A percentile compares a stretch with the other conserved stretches of the same genome.
Conservation (phyloP, 2,113 vertebrate genomes). For the Laticauda laticaudata region DNA sequence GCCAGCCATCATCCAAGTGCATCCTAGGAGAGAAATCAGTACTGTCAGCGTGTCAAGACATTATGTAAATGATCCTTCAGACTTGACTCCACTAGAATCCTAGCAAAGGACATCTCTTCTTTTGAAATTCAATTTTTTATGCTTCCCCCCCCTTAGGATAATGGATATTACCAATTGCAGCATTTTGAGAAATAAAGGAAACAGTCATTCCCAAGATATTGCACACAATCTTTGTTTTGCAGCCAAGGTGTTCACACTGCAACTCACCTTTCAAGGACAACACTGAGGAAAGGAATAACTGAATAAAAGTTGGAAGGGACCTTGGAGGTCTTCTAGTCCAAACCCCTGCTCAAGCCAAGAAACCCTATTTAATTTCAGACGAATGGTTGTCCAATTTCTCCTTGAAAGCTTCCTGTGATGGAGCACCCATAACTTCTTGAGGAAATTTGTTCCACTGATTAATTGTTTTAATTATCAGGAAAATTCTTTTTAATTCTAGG, state of each 20-base stretch:
- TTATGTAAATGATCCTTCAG: neutral
- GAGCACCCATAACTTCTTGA: no score
- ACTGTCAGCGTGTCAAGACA: neutral
- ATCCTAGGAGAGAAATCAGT: neutral
- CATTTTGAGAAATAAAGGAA: constrained; percentile 50
- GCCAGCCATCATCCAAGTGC: neutral
- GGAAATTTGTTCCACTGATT: no score
- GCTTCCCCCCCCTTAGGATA: constrained; percentile 6
- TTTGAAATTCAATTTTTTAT: neutral
- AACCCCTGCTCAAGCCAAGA: no score
- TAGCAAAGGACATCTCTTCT: neutral
- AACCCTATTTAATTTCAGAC: no score
- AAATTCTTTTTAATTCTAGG: no score
- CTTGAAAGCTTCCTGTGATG: no score
- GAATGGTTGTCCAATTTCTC: no score
- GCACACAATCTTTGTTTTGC: constrained; percentile 36
- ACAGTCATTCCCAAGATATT: constrained; percentile 45
- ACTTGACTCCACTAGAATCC: neutral
- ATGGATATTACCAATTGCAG: constrained; percentile 36
- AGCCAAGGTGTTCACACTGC: constrained; percentile 19
- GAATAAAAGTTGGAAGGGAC: no score
- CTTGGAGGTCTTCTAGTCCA: no score
- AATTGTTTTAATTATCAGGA: no score
- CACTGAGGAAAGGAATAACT: neutral
- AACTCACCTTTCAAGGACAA: constrained; percentile 56